A percentile compares a stretch with the other conserved stretches of the same genome.
Evolutionary conservation across 2,113 vertebrate genomes (phyloP).

Genomic region (Daphoenositta chrysoptera): DNA sequence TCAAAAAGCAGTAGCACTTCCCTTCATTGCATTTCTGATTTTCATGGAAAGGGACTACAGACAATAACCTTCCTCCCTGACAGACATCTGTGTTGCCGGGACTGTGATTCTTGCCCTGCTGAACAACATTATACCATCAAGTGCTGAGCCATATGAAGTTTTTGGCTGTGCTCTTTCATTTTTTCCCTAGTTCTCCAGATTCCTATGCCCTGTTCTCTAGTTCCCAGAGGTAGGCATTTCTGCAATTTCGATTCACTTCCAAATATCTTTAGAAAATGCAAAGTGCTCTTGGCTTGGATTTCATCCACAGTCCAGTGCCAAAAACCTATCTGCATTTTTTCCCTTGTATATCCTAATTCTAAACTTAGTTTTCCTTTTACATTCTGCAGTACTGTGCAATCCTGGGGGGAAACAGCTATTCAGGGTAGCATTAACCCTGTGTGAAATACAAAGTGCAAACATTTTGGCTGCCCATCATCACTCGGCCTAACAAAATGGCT

Average conservation of each 20-base stretch:
- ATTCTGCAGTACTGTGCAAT: constrained; percentile 32
- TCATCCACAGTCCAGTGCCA: constrained; percentile 46
- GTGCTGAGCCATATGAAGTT: constrained; percentile 31
- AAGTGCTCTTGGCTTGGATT: constrained; percentile 61
- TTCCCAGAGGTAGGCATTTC: constrained; percentile 81
- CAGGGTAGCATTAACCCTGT: constrained; percentile 28
- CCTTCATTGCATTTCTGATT: background rate
- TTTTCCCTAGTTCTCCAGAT: constrained; percentile 47
- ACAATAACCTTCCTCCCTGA: background rate
- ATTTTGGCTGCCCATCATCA: constrained; percentile 12
- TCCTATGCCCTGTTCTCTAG: constrained; percentile 53
- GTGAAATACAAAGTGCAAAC: constrained; percentile 35
- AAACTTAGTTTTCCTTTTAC: constrained; percentile 68
- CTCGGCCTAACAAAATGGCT: constrained; percentile 18
- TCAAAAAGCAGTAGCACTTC: background rate
- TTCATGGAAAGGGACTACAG: background rate
- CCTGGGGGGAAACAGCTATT: constrained; percentile 35
- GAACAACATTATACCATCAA: constrained; percentile 32
- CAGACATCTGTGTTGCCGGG: background rate
- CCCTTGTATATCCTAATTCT: constrained; percentile 71
- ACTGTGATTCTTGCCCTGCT: constrained; percentile 33
- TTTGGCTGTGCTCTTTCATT: constrained; percentile 24
- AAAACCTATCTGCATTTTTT: constrained; percentile 72
- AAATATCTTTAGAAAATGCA: constrained; percentile 75
- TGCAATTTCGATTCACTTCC: constrained; percentile 74